A percentile compares a stretch with the other conserved stretches of the same genome.
phyloP scores from a whole-genome alignment of 1,140 invertebrate genomes.

The Paralvinella palmiformis region DNA sequence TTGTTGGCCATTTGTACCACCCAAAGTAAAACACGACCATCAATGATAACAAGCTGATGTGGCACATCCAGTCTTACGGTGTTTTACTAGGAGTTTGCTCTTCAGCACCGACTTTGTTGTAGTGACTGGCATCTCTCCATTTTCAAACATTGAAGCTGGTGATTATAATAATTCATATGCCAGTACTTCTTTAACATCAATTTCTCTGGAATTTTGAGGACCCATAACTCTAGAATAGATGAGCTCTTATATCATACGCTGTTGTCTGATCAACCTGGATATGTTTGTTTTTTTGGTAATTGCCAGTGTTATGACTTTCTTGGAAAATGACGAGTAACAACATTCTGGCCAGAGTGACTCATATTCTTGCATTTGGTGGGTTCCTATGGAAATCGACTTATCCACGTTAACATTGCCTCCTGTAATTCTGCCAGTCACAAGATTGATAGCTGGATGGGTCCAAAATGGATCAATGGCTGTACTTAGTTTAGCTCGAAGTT shows the following conservation, averaged over 20 bases:
- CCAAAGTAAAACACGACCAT: background rate
- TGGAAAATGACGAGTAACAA: background rate
- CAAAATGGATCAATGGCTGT: background rate
- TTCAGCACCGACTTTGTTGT: background rate
- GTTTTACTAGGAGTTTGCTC: background rate
- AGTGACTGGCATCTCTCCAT: background rate
- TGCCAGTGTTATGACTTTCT: background rate
- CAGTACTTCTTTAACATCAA: too few species aligned
- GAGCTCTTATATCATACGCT: background rate
- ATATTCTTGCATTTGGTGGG: background rate
- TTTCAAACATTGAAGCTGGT: too few species aligned
- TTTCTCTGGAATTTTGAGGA: too few species aligned
- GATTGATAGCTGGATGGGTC: background rate
- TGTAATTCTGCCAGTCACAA: background rate
- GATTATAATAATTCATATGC: too few species aligned
- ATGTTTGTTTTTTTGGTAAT: background rate
- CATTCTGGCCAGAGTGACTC: background rate
- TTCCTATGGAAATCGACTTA: background rate
- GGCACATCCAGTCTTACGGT: background rate
- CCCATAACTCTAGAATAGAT: too few species aligned
- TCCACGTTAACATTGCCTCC: background rate
- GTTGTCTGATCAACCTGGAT: background rate
- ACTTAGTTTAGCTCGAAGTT: too few species aligned
- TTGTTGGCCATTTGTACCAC: background rate
- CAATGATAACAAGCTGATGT: background rate